Evolutionary conservation across 2,113 vertebrate species (phyloP).

Genomic region (Piprites chloris): DNA sequence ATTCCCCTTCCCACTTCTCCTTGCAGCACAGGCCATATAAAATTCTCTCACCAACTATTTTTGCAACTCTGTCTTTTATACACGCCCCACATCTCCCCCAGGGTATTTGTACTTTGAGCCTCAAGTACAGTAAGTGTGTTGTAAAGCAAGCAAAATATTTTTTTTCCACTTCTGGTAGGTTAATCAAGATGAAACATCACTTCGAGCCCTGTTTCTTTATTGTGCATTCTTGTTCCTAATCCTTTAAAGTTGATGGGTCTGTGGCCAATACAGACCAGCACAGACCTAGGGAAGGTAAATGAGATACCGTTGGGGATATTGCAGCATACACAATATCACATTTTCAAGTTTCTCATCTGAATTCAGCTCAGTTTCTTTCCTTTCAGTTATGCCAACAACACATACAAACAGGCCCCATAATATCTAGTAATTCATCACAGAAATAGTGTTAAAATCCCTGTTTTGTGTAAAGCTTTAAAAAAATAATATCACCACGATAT

Average conservation of each 20-base stretch:
- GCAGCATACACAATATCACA: background rate
- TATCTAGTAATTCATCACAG: background rate
- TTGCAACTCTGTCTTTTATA: background rate
- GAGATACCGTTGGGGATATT: background rate
- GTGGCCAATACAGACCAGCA: background rate
- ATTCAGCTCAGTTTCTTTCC: background rate
- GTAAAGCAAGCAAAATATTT: background rate
- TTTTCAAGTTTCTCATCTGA: background rate
- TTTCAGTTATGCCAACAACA: background rate
- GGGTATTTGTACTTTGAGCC: background rate
- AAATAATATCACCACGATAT: background rate
- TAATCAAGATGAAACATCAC: background rate
- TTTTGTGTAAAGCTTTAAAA: background rate
- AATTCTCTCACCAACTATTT: background rate
- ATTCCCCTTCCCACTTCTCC: background rate
- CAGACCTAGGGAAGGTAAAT: background rate
- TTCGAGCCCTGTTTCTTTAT: background rate
- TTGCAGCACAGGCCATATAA: background rate
- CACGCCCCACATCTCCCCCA: rapidly evolving
- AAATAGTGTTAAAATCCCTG: background rate
- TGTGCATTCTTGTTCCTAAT: background rate
- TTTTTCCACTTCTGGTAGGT: background rate
- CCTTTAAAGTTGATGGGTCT: background rate
- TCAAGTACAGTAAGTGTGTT: background rate
- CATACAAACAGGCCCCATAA: background rate